A percentile compares a stretch with the other conserved stretches of the same genome.
Conservation (phyloP, 35 echinoderm and acorn worm species). For the Holothuria glaberrima region DNA sequence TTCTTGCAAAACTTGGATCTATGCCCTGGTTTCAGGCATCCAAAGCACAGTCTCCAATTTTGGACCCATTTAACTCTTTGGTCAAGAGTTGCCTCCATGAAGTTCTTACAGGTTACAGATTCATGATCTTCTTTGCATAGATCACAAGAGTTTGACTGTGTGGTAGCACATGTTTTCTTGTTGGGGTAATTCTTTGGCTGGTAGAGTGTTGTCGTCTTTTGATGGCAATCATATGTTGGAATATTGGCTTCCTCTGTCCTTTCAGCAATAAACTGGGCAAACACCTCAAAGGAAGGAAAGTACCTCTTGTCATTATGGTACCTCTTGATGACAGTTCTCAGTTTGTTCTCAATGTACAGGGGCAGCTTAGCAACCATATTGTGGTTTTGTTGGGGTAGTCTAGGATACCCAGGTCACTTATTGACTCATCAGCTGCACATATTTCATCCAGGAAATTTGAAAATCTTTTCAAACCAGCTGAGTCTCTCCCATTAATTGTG, state of each 20-base stretch:
- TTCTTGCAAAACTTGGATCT: slow-evolving; percentile 63
- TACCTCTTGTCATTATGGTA: background rate
- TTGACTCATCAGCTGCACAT: background rate
- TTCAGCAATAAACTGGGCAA: slow-evolving; percentile 61
- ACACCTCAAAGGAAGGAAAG: slow-evolving; percentile 61
- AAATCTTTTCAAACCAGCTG: background rate
- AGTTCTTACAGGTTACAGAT: slow-evolving; percentile 38
- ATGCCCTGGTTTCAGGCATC: slow-evolving; percentile 67
- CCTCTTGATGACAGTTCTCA: slow-evolving; percentile 44
- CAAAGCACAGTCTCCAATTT: slow-evolving; percentile 67
- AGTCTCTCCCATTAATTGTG: slow-evolving; percentile 18
- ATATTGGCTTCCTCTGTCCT: slow-evolving; percentile 65
- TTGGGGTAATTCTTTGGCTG: background rate
- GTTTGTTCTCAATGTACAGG: slow-evolving; percentile 53
- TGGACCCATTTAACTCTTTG: slow-evolving; percentile 42
- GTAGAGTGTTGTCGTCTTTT: background rate
- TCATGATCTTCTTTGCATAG: slow-evolving; percentile 59
- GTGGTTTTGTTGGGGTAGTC: slow-evolving; percentile 74
- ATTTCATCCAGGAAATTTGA: background rate
- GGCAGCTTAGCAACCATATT: slow-evolving; percentile 80
- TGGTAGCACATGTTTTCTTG: background rate
- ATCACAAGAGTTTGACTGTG: background rate
- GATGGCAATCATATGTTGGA: slow-evolving; percentile 30
- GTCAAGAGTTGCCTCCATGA: slow-evolving; percentile 16
- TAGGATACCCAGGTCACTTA: slow-evolving; percentile 36